These are phyloP conservation scores for Myotis lucifugus DNA, from an alignment of 2,113 vertebrate genomes.

Conservation along the genomic window DNA sequence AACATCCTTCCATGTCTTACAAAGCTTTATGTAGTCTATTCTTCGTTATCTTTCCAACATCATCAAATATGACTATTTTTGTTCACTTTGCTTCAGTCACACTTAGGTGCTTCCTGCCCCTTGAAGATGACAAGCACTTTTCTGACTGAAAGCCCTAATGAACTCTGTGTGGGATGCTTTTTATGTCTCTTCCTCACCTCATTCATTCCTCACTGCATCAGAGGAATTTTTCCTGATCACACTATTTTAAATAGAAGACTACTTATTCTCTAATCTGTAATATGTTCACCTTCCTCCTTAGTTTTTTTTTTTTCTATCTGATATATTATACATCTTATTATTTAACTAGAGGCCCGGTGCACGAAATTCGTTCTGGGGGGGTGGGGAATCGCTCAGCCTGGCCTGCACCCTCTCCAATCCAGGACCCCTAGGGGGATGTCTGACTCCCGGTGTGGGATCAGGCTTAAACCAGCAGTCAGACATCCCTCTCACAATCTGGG, in stretches of 20 bases:
- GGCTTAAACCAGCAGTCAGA: no score
- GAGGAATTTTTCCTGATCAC: not conserved
- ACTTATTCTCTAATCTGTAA: not conserved
- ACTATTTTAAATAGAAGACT: not conserved
- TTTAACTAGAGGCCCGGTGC: no score
- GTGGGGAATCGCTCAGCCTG: no score
- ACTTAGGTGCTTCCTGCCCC: not conserved
- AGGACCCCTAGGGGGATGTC: no score
- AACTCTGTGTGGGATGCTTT: not conserved
- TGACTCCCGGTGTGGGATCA: no score
- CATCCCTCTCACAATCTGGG: no score
- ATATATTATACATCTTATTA: not conserved
- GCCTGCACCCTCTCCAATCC: no score
- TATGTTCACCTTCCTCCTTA: not conserved
- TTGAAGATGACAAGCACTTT: not conserved
- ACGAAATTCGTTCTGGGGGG: no score
- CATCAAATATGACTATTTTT: not conserved
- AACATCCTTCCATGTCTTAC: not conserved
- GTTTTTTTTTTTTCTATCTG: not conserved
- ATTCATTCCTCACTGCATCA: not conserved
- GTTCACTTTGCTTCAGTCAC: no score
- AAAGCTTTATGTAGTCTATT: not conserved
- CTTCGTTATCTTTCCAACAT: not conserved
- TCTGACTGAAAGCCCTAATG: not conserved
- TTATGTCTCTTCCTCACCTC: not conserved